These are phyloP conservation scores for Chrysocyon brachyurus DNA, from an alignment of 2,797 vertebrate genomes.

Conservation along the genomic window DNA sequence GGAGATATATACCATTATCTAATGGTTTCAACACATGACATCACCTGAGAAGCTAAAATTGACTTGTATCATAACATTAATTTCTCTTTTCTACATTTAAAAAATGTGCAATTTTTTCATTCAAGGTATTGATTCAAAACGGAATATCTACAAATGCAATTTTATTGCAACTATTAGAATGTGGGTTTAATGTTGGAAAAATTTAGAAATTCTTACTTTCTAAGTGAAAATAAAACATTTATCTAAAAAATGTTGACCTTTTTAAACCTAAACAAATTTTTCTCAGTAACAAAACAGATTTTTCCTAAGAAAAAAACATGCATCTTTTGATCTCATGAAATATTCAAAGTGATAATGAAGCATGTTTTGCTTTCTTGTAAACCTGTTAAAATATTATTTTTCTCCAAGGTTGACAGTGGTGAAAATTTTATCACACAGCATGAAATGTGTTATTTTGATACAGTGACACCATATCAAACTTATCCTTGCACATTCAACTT, in stretches of 20 bases:
- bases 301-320: neutral
- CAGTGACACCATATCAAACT: constrained; percentile 75
- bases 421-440: constrained; percentile 80
- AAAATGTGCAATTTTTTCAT: neutral
- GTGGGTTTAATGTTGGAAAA: neutral
- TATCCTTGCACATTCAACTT: constrained; percentile 71
- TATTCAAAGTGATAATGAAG: constrained; percentile 82
- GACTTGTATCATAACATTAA: neutral
- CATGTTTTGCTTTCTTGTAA: constrained; percentile 81
- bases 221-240: constrained; percentile 62
- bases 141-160: neutral
- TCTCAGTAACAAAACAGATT: constrained; percentile 68
- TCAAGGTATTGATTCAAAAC: neutral
- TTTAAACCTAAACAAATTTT: constrained; percentile 73
- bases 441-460: constrained; percentile 84
- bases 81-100: neutral
- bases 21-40: neutral
- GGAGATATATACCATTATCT: neutral
- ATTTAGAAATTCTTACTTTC: constrained; percentile 46
- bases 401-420: constrained; percentile 75
- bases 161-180: neutral
- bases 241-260: constrained; percentile 72
- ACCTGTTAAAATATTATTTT: constrained; percentile 83
- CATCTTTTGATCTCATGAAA: constrained; percentile 84
- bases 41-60: neutral